Base-by-base conservation (phyloP, 2,797 vertebrate species). In the Melanotaenia nigrans region DNA sequence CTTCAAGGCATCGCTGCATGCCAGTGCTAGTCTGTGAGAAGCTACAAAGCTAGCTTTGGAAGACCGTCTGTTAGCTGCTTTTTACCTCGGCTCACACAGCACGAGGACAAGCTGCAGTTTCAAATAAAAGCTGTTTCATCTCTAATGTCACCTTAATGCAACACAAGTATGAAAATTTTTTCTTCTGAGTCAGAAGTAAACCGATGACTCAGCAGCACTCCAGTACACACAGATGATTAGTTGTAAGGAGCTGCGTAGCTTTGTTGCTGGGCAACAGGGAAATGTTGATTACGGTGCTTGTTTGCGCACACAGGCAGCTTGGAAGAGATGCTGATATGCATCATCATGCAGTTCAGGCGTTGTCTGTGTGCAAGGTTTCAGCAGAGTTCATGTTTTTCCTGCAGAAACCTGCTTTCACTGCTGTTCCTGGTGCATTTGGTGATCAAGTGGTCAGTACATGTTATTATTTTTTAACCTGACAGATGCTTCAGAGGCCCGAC, bases 201-300 rank as follows among this genome's bases (percentile, higher is more conserved):
- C 75, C 75, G 64, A 86, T 75, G 77, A 84, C 75, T 84, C 85
- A 81, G 75, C 75, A 62, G 8, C 38, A 51, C n/a, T 61, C 42
- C 40, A 77, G 69, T 38, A 20, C 13, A 51, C 32, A 60, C 53
- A 36, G n/a, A 54, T 16, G 18, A 66, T 69, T 64, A 54, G 58
- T 62, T 18, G 5, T 33, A 16, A 20, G 20, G 53, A 55, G 28
- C 25, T 14, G 36, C 14, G 63, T 58, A 68, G n/a, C 40, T 57
- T 25, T 57, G 32, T 58, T 54, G 54, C 47, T 40, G 42, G 47
- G 64, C 49, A 76, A 65, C 79, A 36, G 28, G 18, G 55, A 73
- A 16, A 56, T 38, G 36, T 56, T 61, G 40, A 24, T 60, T 40
- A 25, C 16, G 58, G 6, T 7, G 20, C 45, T 45, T 7, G 18